A percentile compares a stretch with the other conserved stretches of the same genome.
phyloP scores from a whole-genome alignment of 2,888 invertebrate genomes.

The Nomada lathburiana region DNA sequence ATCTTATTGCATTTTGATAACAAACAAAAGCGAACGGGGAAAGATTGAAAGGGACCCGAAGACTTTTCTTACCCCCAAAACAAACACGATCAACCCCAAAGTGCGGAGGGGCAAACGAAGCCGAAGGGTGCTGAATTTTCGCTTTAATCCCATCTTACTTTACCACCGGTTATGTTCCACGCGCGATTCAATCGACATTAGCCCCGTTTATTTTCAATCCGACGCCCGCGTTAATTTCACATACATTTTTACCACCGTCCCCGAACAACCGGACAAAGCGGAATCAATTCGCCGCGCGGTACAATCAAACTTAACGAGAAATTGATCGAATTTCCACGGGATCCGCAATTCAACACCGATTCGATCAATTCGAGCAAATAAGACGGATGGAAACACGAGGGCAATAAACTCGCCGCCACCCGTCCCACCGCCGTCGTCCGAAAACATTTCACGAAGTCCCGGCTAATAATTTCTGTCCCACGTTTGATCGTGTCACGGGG shows the following conservation, averaged over 20 bases:
- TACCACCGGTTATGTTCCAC: neutral
- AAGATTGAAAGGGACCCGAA: neutral
- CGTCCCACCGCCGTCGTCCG: neutral
- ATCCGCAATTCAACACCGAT: neutral
- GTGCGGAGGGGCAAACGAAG: no score
- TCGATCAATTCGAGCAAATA: neutral
- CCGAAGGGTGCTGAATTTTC: no score
- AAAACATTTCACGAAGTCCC: conserved; percentile 34
- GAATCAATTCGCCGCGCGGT: no score
- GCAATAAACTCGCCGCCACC: conserved; percentile 15
- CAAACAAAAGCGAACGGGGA: no score
- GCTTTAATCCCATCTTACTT: neutral
- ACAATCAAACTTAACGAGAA: no score
- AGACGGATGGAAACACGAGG: neutral
- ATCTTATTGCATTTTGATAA: no score
- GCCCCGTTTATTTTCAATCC: no score
- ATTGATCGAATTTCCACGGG: neutral
- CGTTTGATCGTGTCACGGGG: conserved; percentile 35
- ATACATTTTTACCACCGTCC: no score
- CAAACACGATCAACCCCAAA: neutral
- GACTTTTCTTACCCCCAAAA: neutral
- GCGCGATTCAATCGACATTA: no score
- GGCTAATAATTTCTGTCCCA: conserved; percentile 58
- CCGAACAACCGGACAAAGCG: no score
- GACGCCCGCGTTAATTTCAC: no score